A percentile compares a stretch with the other conserved stretches of the same genome.
phyloP scores from a whole-genome alignment of 2,797 vertebrate species.

The Karalla daura region DNA sequence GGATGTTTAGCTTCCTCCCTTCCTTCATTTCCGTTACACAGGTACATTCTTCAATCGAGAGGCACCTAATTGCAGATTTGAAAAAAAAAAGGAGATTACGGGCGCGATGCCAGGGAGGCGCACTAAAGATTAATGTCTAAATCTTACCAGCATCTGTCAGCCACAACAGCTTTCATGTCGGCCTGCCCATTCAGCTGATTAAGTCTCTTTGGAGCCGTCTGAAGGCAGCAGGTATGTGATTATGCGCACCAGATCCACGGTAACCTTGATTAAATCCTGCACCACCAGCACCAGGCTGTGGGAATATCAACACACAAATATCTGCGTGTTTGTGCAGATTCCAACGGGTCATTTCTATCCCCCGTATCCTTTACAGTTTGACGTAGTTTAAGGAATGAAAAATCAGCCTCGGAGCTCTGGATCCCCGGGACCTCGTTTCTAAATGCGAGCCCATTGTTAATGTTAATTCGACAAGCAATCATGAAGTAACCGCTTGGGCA shows the following conservation, averaged over 20 bases:
- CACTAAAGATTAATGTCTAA: slow-evolving; percentile 14
- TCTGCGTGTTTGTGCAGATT: background rate
- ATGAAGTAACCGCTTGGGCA: background rate
- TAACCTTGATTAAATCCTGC: slow-evolving; percentile 18
- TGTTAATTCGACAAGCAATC: slow-evolving; percentile 12
- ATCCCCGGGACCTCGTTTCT: background rate
- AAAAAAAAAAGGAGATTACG: background rate
- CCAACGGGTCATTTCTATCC: background rate
- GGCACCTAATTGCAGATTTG: slow-evolving; percentile 15
- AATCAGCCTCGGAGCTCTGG: background rate
- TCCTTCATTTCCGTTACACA: slow-evolving; percentile 9
- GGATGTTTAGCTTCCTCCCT: background rate
- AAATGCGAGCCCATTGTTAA: slow-evolving; percentile 5
- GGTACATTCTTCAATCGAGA: slow-evolving; percentile 23
- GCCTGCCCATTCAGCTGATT: slow-evolving; percentile 31
- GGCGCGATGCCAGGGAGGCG: background rate
- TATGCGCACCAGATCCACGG: background rate
- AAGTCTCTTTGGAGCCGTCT: slow-evolving; percentile 24
- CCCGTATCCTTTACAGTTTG: background rate
- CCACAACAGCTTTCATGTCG: slow-evolving; percentile 12
- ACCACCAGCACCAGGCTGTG: background rate
- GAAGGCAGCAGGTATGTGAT: slow-evolving; percentile 27
- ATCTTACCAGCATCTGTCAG: slow-evolving; percentile 26
- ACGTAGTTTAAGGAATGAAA: background rate
- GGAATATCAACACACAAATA: background rate